These are phyloP conservation scores for Drosophila funebris DNA, from an alignment of 1,140 invertebrate genomes.

Conservation along the genomic window DNA sequence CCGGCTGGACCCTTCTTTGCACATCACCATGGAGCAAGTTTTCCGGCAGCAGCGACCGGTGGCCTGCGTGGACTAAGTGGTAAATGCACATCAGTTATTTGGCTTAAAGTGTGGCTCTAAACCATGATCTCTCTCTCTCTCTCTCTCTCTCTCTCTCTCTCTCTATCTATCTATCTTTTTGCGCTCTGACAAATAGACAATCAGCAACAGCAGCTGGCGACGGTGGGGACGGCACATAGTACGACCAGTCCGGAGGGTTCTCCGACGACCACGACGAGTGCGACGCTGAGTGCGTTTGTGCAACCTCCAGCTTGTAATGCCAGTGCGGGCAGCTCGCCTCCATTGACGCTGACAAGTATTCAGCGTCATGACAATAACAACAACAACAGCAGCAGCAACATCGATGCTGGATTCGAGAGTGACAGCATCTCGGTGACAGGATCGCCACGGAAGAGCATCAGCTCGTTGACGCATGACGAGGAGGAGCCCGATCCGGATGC, in stretches of 20 bases:
- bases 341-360: slow-evolving; percentile 62
- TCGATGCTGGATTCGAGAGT: slow-evolving; percentile 84
- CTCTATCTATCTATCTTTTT: too few species aligned
- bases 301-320: slow-evolving; percentile 42
- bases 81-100: slow-evolving; percentile 1
- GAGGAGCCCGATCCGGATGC: slow-evolving; percentile 55
- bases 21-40: slow-evolving; percentile 85
- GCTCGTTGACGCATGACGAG: slow-evolving; percentile 61
- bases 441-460: slow-evolving; percentile 83
- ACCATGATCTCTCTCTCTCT: not conserved
- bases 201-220: slow-evolving; percentile 68
- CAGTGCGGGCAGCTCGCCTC: slow-evolving; percentile 42
- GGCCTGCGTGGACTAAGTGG: slow-evolving; percentile 71
- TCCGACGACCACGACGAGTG: slow-evolving; percentile 65
- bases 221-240: slow-evolving; percentile 85
- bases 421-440: slow-evolving; percentile 89
- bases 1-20: slow-evolving; percentile 84
- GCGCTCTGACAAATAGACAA: slow-evolving; percentile 50
- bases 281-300: slow-evolving; percentile 54
- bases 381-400: slow-evolving; percentile 74
- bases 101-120: too few species aligned
- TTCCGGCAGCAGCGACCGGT: slow-evolving; percentile 85
- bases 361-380: slow-evolving; percentile 71
- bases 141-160: too few species aligned
- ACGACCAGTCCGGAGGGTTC: slow-evolving; percentile 87